Evolutionary conservation across 2,888 invertebrate genomes (phyloP).

Genomic region (Xestia ashworthii): DNA sequence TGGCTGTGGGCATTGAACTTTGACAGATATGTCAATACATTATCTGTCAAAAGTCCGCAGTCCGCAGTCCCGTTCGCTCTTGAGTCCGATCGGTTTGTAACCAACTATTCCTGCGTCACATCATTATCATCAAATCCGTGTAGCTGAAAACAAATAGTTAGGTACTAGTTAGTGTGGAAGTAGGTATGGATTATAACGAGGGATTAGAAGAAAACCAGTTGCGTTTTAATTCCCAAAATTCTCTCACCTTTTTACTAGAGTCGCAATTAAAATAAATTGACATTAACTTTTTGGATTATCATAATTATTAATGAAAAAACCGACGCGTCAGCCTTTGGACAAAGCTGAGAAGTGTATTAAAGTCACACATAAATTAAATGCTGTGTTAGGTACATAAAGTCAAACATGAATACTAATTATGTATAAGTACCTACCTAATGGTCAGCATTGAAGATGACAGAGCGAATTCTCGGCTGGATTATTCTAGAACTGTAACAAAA

Average conservation of each 20-base stretch:
- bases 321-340: neutral
- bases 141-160: too few species aligned
- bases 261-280: neutral
- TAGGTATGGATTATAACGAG: neutral
- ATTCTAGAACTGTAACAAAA: neutral
- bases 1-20: too few species aligned
- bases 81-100: too few species aligned
- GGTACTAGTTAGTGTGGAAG: neutral
- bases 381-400: neutral
- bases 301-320: neutral
- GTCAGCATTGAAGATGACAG: neutral
- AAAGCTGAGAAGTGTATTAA: neutral
- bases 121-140: too few species aligned
- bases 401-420: constrained; percentile 15
- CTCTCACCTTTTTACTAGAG: neutral
- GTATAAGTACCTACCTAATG: neutral
- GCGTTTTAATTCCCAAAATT: neutral
- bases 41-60: too few species aligned
- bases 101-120: too few species aligned
- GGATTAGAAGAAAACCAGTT: neutral
- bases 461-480: neutral
- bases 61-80: too few species aligned
- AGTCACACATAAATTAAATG: neutral
- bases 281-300: neutral
- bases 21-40: too few species aligned